Conservation (phyloP, 2,888 invertebrate genomes). For the Meteorus colon region DNA sequence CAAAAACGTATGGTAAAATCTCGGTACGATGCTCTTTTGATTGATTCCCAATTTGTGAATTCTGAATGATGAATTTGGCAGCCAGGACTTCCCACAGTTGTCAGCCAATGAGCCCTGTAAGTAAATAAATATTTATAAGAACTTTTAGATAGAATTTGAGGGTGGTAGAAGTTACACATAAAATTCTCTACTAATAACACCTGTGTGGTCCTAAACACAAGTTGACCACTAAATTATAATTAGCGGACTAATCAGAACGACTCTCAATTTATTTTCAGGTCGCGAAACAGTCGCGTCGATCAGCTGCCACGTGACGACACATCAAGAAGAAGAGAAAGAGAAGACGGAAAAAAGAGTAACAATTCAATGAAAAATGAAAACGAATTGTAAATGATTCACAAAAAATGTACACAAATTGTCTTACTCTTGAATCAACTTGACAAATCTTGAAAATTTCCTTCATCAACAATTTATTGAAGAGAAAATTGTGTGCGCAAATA, state of each 20-base stretch:
- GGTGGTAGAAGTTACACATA: not conserved
- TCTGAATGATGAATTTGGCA: constrained; percentile 89
- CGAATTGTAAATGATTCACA: not conserved
- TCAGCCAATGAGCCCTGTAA: constrained; percentile 87
- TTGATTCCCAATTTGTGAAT: constrained; percentile 86
- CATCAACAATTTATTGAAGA: too few relatives aligned
- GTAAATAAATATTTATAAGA: constrained; percentile 8
- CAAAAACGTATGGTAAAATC: constrained; percentile 90
- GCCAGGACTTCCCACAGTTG: constrained; percentile 87
- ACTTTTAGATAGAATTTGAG: too few relatives aligned
- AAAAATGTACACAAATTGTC: too few relatives aligned
- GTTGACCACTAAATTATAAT: constrained; percentile 59
- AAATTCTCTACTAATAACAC: constrained; percentile 12
- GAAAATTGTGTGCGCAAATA: too few relatives aligned
- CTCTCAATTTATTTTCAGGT: constrained; percentile 58
- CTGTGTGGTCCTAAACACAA: constrained; percentile 21
- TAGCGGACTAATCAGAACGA: constrained; percentile 65
- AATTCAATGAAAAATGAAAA: not conserved
- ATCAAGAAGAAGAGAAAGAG: constrained; percentile 8
- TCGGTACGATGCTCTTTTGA: constrained; percentile 80
- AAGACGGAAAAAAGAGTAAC: not conserved
- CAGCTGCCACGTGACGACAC: constrained; percentile 39
- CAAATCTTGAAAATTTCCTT: too few relatives aligned
- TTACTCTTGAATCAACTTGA: too few relatives aligned
- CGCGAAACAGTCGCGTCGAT: constrained; percentile 44